Base-by-base conservation (phyloP, 2,797 vertebrate genomes). In the Holocentrus rufus region DNA sequence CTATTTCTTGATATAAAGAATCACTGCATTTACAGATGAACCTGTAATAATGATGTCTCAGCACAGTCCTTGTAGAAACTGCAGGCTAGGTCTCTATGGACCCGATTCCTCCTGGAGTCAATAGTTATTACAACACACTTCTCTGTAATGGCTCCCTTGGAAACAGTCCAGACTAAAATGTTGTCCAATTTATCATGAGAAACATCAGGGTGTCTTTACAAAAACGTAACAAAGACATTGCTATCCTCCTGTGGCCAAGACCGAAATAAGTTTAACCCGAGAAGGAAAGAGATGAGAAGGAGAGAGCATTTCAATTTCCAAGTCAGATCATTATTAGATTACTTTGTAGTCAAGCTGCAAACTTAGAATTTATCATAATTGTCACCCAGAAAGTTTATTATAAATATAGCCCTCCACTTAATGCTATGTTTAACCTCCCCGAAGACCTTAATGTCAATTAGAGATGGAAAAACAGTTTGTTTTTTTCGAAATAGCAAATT, bases 11-110 rank as follows among this genome's bases (percentile, higher is more conserved):
- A n/a, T n/a, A n/a, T 55, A 25, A 53, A 54, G 57, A 47, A 36
- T 66, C 23, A 39, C 39, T 14, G 65, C 61, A 82, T 85, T 72
- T 80, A 65, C 67, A 55, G 72, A 85, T 83, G 68, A 73, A 78
- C 77, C 68, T 72, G 61, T 80, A 72, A 77, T 70, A 80, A 78
- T 67, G 72, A 76, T 53, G 56, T 56, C 69, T 86, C 78, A 81
- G 78, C 76, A 74, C 44, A 42, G 64, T 15, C 55, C 67, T 68
- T 67, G 71, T 79, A 64, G 62, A 72, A 74, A 73, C 30, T 60
- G 71, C 53, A 57, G 44, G 49, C 42, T 39, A 49, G n/a, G 46
- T 39, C 27, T 54, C 74, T 64, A 64, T 80, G 65, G 53, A 58
- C 65, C 44, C 58, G 46, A 71, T 84, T 74, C 66, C 54, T 79